Conservation (phyloP, 1,140 invertebrate species). For the Drosophila grimshawi region DNA sequence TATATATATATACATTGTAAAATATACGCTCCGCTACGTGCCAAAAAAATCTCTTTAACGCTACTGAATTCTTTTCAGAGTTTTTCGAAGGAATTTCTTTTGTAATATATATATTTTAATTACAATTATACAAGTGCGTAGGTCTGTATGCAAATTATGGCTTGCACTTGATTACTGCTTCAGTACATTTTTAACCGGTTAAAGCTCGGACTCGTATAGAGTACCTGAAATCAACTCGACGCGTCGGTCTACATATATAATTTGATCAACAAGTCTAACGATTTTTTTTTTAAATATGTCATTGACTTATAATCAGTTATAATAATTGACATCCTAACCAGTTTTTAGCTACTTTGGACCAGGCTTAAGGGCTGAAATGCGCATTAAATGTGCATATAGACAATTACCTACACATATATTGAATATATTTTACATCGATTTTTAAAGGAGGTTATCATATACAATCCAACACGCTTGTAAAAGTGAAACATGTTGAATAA, state of each 20-base stretch:
- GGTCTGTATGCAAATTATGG: neutral
- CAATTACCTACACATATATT: neutral
- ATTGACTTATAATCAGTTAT: neutral
- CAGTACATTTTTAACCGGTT: constrained; percentile 3
- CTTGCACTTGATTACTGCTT: neutral
- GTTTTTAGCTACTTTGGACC: neutral
- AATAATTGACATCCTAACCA: neutral
- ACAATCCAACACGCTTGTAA: too few species aligned
- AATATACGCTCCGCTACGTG: too few species aligned
- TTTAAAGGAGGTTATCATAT: too few species aligned
- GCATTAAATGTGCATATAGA: too few species aligned
- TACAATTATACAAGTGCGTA: neutral
- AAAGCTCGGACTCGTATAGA: neutral
- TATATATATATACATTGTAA: too few species aligned
- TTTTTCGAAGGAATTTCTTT: too few species aligned
- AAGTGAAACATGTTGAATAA: too few species aligned
- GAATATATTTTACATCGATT: too few species aligned
- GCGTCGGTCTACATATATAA: neutral
- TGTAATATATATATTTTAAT: neutral
- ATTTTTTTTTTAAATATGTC: neutral
- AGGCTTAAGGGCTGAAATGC: neutral
- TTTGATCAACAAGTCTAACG: neutral
- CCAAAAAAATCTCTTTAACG: too few species aligned
- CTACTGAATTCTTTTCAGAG: too few species aligned
- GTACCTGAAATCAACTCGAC: neutral